Conservation (phyloP, 2,113 vertebrate genomes). For the Tapirus terrestris region DNA sequence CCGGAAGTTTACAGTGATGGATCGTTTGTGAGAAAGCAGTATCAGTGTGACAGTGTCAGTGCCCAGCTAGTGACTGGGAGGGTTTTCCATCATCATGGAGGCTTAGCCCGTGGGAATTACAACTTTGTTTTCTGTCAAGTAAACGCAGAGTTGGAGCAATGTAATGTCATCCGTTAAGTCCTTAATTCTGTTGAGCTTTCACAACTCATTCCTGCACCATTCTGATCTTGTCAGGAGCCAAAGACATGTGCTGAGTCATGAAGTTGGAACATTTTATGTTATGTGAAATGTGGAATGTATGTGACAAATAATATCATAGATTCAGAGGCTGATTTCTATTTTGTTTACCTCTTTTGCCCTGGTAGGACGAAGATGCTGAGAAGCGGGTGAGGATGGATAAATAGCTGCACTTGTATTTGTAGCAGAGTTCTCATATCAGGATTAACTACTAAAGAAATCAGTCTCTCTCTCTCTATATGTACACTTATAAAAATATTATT, state of each 20-base stretch:
- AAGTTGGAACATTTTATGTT: background rate
- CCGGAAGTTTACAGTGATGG: background rate
- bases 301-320: constrained; percentile 14
- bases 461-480: background rate
- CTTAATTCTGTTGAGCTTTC: constrained; percentile 2
- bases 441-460: background rate
- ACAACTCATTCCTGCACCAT: background rate
- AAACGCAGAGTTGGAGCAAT: background rate
- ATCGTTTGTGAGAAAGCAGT: background rate
- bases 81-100: background rate
- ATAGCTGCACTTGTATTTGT: background rate
- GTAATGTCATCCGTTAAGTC: background rate
- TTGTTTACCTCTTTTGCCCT: background rate
- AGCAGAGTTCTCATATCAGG: background rate
- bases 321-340: background rate
- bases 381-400: background rate
- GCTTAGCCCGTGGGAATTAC: background rate
- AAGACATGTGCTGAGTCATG: constrained; percentile 27
- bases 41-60: background rate
- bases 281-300: background rate
- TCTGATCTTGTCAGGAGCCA: constrained; percentile 7
- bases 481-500: background rate
- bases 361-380: background rate
- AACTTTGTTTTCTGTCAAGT: background rate
- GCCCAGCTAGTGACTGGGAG: rapidly evolving